phyloP scores from a whole-genome alignment of 2,888 invertebrate genomes.

The Eutolmus rufibarbis region DNA sequence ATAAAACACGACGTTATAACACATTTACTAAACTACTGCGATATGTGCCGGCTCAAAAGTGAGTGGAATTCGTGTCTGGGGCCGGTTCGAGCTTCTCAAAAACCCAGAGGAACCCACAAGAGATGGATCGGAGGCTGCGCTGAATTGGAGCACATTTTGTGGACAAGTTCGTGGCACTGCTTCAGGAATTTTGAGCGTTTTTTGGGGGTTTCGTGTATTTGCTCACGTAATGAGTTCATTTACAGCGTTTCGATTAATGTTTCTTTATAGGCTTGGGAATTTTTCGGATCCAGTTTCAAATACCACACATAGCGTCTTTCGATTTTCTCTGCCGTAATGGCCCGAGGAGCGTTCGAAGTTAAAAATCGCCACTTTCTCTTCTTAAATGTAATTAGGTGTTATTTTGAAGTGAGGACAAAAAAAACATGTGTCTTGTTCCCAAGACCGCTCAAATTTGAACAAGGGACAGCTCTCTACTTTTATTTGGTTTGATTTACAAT shows the following conservation, averaged over 20 bases:
- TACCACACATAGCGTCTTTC: not conserved
- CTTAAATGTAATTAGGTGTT: not conserved
- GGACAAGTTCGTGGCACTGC: not conserved
- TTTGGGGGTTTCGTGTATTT: not conserved
- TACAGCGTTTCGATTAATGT: not conserved
- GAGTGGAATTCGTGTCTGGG: constrained; percentile 26
- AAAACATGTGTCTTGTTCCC: not conserved
- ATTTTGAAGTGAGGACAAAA: not conserved
- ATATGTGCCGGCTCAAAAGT: constrained; percentile 23
- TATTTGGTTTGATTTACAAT: not conserved
- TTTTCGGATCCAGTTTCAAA: not conserved
- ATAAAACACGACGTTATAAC: constrained; percentile 17
- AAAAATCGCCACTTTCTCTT: not conserved
- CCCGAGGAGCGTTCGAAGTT: not conserved
- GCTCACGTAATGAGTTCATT: not conserved
- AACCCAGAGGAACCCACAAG: not conserved
- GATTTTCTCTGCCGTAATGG: not conserved
- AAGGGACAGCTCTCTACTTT: not conserved
- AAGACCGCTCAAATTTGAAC: not conserved
- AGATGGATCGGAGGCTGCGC: not conserved
- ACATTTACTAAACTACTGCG: constrained; percentile 22
- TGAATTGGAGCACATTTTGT: constrained; percentile 8
- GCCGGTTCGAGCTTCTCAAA: not conserved
- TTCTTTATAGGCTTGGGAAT: not conserved
- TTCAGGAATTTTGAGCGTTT: not conserved